Evolutionary conservation across 2,797 vertebrate genomes (phyloP).

Genomic region (Liasis olivaceus): DNA sequence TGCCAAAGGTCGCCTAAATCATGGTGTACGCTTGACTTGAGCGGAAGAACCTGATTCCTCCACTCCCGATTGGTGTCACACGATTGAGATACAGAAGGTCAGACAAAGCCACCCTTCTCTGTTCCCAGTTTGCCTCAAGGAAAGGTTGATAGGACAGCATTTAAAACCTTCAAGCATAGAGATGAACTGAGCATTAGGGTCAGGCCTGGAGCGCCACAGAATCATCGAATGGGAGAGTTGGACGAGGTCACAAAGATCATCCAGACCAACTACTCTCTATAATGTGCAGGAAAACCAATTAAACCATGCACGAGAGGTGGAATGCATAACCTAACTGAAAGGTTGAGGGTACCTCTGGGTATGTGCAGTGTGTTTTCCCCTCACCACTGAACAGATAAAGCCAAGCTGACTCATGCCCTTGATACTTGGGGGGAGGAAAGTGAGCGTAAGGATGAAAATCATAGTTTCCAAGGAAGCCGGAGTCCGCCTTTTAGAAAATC

Average conservation of each 20-base stretch:
- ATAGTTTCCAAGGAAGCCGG: background rate
- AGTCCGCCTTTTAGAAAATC: background rate
- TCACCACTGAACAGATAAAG: background rate
- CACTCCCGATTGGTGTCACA: conserved; percentile 15
- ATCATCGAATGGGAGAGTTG: no score
- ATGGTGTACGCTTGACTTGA: background rate
- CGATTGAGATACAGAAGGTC: background rate
- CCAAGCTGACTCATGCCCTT: background rate
- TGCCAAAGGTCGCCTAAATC: background rate
- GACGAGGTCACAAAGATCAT: no score
- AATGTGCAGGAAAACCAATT: no score
- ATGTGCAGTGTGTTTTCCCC: background rate
- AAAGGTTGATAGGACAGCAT: background rate
- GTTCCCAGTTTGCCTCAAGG: background rate
- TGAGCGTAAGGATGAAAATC: background rate
- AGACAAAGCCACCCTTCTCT: conserved; percentile 18
- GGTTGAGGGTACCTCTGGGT: background rate
- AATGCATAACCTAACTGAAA: background rate
- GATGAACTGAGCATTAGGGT: no score
- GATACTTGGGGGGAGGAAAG: no score
- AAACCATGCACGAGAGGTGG: no score
- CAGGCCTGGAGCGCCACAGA: background rate
- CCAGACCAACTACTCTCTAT: no score
- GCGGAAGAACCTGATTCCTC: background rate
- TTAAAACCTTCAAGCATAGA: background rate